These are phyloP conservation scores for Cephalopachus bancanus DNA, from an alignment of 2,797 vertebrate species.

Conservation along the genomic window DNA sequence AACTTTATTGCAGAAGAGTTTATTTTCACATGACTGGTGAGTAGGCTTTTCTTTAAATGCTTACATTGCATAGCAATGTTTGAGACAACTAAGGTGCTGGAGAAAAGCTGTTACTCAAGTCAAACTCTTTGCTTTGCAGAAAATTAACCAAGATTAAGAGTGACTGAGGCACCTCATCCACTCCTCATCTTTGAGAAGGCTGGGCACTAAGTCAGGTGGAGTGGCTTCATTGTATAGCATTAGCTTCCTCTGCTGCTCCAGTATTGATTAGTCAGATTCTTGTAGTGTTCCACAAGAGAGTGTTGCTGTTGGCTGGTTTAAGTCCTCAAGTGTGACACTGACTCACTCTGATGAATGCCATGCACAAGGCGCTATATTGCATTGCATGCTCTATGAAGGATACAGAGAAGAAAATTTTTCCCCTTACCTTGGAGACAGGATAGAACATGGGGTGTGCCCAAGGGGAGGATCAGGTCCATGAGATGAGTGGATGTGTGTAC, in stretches of 20 bases:
- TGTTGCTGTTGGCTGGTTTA: slow-evolving; percentile 26
- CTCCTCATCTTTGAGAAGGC: background rate
- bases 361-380: background rate
- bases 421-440: background rate
- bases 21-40: slow-evolving; percentile 51
- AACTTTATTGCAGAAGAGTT: slow-evolving; percentile 54
- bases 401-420: background rate
- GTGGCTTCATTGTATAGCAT: background rate
- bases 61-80: slow-evolving; percentile 39
- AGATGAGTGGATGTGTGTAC: slow-evolving; percentile 4
- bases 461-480: background rate
- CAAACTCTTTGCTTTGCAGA: slow-evolving; percentile 13
- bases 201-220: background rate
- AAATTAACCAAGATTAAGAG: slow-evolving; percentile 2
- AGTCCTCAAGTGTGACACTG: slow-evolving; percentile 32
- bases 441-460: background rate
- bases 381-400: background rate
- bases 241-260: slow-evolving; percentile 21
- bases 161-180: background rate
- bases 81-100: slow-evolving; percentile 10
- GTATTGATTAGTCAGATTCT: slow-evolving; percentile 39
- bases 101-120: background rate
- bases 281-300: background rate
- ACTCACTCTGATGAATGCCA: background rate
- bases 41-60: slow-evolving; percentile 70